Evolutionary conservation across 2,888 invertebrate genomes (phyloP).

Genomic region (Drosophila atroscutellata): DNA sequence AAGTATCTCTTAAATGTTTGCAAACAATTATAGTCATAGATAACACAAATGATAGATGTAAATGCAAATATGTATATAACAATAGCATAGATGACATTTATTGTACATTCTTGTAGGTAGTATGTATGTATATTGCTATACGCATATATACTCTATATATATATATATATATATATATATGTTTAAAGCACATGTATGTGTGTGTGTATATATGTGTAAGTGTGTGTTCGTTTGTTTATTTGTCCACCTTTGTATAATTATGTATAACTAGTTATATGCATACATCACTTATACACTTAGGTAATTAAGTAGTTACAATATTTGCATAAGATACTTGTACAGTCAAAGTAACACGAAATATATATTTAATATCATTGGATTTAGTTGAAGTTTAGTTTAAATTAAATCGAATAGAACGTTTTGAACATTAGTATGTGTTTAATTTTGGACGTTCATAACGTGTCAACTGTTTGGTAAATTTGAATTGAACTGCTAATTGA

Average conservation of each 20-base stretch:
- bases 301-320: constrained; percentile 30
- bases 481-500: constrained; percentile 60
- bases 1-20: constrained; percentile 54
- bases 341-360: constrained; percentile 70
- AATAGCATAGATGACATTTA: constrained; percentile 51
- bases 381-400: constrained; percentile 44
- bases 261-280: constrained; percentile 43
- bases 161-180: constrained; percentile 37
- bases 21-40: constrained; percentile 81
- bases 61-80: constrained; percentile 40
- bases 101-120: constrained; percentile 57
- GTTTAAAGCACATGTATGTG: constrained; percentile 19
- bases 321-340: constrained; percentile 40
- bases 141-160: constrained; percentile 33
- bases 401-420: constrained; percentile 65
- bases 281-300: constrained; percentile 50
- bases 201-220: constrained; percentile 11
- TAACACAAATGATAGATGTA: constrained; percentile 75
- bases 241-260: constrained; percentile 33
- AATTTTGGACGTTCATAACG: constrained; percentile 39
- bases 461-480: constrained; percentile 44
- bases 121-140: constrained; percentile 34
- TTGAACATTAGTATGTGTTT: constrained; percentile 22
- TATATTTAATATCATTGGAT: constrained; percentile 44
- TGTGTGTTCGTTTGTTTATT: constrained; percentile 10